Conservation (phyloP, 1,140 invertebrate species). For the Portunus trituberculatus region DNA sequence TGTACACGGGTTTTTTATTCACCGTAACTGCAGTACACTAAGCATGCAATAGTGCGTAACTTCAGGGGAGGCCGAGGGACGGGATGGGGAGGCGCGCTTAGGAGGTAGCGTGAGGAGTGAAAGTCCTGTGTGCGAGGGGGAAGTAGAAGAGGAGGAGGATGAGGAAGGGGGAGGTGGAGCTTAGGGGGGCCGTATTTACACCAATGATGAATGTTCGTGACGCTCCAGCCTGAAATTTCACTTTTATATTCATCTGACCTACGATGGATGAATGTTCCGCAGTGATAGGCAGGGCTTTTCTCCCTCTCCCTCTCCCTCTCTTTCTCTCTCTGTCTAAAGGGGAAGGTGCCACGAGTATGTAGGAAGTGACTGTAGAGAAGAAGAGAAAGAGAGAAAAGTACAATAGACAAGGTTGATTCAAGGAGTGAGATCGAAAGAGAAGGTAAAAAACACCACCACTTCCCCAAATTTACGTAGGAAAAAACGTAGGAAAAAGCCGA, state of each 20-base stretch:
- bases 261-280: not conserved
- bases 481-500: too few species aligned
- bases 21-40: conserved; percentile 13
- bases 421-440: too few species aligned
- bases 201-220: conserved; percentile 7
- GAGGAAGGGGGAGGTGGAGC: not conserved
- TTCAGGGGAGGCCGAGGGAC: not conserved
- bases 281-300: too few species aligned
- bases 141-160: not conserved
- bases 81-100: not conserved
- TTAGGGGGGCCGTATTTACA: not conserved
- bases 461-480: too few species aligned
- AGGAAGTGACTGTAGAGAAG: too few species aligned
- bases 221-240: not conserved
- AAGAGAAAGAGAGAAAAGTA: too few species aligned
- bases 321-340: too few species aligned
- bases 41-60: conserved; percentile 5
- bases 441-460: too few species aligned
- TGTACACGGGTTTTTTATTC: not conserved
- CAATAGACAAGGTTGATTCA: too few species aligned
- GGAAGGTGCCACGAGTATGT: too few species aligned
- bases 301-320: too few species aligned
- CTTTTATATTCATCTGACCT: not conserved
- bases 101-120: not conserved
- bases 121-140: not conserved